phyloP scores from a whole-genome alignment of 1,140 invertebrate species.

The Atta texana region DNA sequence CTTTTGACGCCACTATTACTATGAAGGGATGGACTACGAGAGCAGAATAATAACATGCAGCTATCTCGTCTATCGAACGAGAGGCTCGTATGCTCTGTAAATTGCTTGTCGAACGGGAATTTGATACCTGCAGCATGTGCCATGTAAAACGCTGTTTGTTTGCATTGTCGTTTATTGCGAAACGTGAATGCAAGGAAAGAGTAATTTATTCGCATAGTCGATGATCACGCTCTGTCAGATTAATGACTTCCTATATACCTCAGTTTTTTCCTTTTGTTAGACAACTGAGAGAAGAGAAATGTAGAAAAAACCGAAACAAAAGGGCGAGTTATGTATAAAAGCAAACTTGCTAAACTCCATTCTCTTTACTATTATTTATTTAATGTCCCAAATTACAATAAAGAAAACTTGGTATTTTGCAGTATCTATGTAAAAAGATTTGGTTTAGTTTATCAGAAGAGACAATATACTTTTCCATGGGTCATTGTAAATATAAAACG shows the following conservation, averaged over 20 bases:
- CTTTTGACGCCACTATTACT: constrained; percentile 46
- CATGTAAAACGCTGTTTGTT: constrained; percentile 61
- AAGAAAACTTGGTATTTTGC: background rate
- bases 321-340: background rate
- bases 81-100: constrained; percentile 40
- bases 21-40: background rate
- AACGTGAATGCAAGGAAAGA: constrained; percentile 39
- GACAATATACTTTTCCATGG: background rate
- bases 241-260: constrained; percentile 16
- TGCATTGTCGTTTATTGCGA: constrained; percentile 65
- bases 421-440: background rate
- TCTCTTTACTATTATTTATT: background rate
- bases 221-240: constrained; percentile 43
- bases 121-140: constrained; percentile 54
- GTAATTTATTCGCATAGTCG: constrained; percentile 56
- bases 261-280: background rate
- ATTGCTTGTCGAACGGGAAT: constrained; percentile 59
- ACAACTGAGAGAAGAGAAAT: background rate
- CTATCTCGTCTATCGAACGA: constrained; percentile 25
- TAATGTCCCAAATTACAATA: background rate
- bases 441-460: background rate
- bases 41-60: constrained; percentile 56
- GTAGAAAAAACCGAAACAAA: background rate
- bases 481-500: constrained; percentile 24
- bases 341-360: background rate